Percentiles rank a stretch among this genome's conserved stretches.
Conservation (phyloP, 2,888 invertebrate genomes). For the Cartodere bifasciata region DNA sequence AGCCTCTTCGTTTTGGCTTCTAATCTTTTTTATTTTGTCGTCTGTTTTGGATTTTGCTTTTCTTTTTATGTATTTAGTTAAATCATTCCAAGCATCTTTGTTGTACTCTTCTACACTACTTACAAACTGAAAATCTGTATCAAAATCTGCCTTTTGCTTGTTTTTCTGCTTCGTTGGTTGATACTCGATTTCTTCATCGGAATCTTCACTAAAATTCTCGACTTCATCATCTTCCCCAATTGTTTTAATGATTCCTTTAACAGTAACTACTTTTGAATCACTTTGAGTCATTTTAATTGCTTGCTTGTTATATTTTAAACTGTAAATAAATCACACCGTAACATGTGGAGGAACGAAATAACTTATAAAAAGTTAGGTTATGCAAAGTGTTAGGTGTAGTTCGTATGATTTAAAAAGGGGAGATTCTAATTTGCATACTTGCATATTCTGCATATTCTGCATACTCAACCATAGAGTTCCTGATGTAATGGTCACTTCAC, state of each 20-base stretch:
- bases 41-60: conserved; percentile 72
- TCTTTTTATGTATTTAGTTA: conserved; percentile 34
- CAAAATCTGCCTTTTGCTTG: conserved; percentile 57
- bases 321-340: too few relatives aligned
- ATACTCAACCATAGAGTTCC: too few relatives aligned
- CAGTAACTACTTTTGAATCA: too few relatives aligned
- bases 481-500: too few relatives aligned
- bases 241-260: conserved; percentile 66
- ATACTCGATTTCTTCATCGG: conserved; percentile 72
- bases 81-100: conserved; percentile 40
- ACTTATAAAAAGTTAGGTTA: too few relatives aligned
- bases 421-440: too few relatives aligned
- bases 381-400: too few relatives aligned
- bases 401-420: too few relatives aligned
- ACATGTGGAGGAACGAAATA: too few relatives aligned
- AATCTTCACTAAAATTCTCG: conserved; percentile 65
- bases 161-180: conserved; percentile 71
- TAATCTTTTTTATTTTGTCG: conserved; percentile 62
- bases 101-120: conserved; percentile 68
- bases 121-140: conserved; percentile 71
- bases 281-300: too few relatives aligned
- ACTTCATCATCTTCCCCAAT: conserved; percentile 76
- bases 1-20: conserved; percentile 34
- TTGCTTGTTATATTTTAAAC: too few relatives aligned
- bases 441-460: too few relatives aligned